Evolutionary conservation across 2,888 invertebrate species (phyloP).

Genomic region (Drosophila acutilabella): DNA sequence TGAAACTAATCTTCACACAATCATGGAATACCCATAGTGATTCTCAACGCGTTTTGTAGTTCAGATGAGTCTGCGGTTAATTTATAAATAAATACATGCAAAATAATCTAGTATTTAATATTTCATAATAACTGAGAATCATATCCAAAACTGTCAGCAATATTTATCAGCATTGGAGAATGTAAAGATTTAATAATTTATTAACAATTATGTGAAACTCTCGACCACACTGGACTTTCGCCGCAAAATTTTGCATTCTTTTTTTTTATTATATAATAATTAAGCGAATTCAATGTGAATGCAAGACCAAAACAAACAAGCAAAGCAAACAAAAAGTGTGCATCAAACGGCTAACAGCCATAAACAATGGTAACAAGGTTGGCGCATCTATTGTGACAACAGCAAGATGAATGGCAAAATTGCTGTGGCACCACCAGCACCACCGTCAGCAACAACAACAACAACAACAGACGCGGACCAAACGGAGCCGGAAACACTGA

Average conservation of each 20-base stretch:
- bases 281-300: conserved; percentile 60
- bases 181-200: background rate
- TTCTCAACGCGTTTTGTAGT: conserved; percentile 27
- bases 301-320: conserved; percentile 58
- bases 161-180: conserved; percentile 1
- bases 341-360: conserved; percentile 25
- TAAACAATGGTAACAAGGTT: conserved; percentile 69
- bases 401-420: conserved; percentile 57
- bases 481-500: conserved; percentile 2
- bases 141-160: background rate
- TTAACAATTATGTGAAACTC: conserved; percentile 30
- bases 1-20: no score
- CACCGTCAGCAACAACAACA: no score
- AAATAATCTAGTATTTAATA: conserved; percentile 12
- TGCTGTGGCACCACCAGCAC: conserved; percentile 11
- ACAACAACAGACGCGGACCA: background rate
- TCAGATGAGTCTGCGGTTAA: conserved; percentile 28
- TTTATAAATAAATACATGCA: conserved; percentile 36
- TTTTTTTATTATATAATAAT: conserved; percentile 75
- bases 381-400: conserved; percentile 32
- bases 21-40: no score
- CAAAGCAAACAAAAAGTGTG: conserved; percentile 23
- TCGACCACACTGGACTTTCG: conserved; percentile 42
- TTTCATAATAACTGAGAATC: conserved; percentile 17
- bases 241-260: conserved; percentile 22